phyloP scores from a whole-genome alignment of 1,140 invertebrate species.

The Drosophila eugracilis region DNA sequence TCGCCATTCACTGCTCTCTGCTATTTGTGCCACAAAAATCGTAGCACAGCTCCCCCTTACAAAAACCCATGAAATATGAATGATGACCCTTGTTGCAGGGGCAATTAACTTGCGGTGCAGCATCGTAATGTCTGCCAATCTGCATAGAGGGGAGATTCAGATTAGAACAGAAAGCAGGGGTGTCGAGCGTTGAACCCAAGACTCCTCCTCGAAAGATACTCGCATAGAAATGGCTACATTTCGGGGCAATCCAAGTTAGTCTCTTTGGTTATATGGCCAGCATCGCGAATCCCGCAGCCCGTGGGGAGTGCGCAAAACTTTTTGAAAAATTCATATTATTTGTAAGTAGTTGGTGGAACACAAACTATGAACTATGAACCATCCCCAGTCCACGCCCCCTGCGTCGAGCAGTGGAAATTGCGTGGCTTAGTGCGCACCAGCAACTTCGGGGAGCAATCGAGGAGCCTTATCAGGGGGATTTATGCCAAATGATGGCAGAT shows the following conservation, averaged over 20 bases:
- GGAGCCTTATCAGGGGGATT: slow-evolving; percentile 72
- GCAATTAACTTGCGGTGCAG: slow-evolving; percentile 57
- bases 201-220: slow-evolving; percentile 34
- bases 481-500: slow-evolving; percentile 79
- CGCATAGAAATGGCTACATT: slow-evolving; percentile 71
- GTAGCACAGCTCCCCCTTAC: background rate
- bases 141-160: slow-evolving; percentile 29
- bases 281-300: slow-evolving; percentile 50
- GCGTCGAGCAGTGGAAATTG: slow-evolving; percentile 51
- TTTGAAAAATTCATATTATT: slow-evolving; percentile 72
- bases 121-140: slow-evolving; percentile 42
- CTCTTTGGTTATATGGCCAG: slow-evolving; percentile 49
- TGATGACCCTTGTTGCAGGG: slow-evolving; percentile 44
- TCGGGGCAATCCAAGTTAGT: slow-evolving; percentile 28
- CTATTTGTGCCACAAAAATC: background rate
- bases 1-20: background rate
- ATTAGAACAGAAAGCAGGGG: slow-evolving; percentile 26
- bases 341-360: slow-evolving; percentile 61
- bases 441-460: slow-evolving; percentile 73
- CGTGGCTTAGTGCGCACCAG: slow-evolving; percentile 62
- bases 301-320: slow-evolving; percentile 64
- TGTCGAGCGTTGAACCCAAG: slow-evolving; percentile 60
- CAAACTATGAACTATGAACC: slow-evolving; percentile 59
- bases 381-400: slow-evolving; percentile 4
- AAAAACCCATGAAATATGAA: slow-evolving; percentile 56